Conservation (phyloP, 2,113 vertebrate species). For the Monarcha castaneiventris region DNA sequence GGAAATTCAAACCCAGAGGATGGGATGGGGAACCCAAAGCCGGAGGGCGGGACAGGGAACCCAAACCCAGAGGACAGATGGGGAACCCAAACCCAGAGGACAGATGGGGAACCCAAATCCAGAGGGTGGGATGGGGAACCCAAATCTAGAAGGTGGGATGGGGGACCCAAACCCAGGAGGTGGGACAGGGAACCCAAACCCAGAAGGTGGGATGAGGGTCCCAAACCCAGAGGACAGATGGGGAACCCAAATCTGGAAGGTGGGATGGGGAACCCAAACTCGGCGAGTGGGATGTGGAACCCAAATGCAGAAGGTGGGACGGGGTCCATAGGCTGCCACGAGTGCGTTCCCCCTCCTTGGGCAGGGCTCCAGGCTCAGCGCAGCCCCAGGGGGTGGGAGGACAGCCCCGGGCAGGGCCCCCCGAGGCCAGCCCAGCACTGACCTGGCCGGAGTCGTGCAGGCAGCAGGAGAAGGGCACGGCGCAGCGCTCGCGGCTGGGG, state of each 20-base stretch:
- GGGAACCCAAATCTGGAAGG: not conserved
- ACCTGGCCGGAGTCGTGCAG: not conserved
- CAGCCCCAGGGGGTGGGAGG: not conserved
- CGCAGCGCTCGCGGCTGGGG: not conserved
- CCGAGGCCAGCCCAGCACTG: not conserved
- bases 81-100: too few species aligned
- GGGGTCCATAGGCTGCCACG: not conserved
- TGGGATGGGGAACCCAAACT: not conserved
- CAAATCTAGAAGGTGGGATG: too few species aligned
- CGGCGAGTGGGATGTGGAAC: too few species aligned
- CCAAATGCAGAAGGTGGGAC: too few species aligned
- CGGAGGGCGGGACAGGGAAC: accelerated
- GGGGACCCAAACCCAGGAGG: not conserved
- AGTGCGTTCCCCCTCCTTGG: not conserved
- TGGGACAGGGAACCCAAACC: not conserved
- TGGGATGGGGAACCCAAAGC: not conserved
- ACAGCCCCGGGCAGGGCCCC: not conserved
- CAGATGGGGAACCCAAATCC: not conserved
- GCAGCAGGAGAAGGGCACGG: not conserved
- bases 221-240: not conserved
- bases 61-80: too few species aligned
- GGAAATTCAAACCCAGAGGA: not conserved
- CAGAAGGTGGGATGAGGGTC: too few species aligned
- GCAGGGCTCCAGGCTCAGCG: not conserved
- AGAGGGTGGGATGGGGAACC: too few species aligned